These are phyloP conservation scores for Helleia helle DNA, from an alignment of 2,888 invertebrate genomes.

Conservation along the genomic window DNA sequence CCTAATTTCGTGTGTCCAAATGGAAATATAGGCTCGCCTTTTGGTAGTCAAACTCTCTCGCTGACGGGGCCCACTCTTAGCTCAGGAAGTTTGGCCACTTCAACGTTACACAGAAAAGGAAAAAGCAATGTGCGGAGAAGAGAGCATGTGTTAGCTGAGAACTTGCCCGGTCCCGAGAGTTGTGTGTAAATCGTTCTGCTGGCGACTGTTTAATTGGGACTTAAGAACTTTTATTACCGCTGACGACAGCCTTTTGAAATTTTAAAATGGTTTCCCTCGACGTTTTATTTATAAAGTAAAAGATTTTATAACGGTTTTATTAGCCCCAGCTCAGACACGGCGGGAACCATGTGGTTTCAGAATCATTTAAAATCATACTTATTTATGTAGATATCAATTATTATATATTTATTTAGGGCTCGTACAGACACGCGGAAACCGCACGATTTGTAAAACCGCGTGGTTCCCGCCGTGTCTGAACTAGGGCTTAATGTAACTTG, in stretches of 20 bases:
- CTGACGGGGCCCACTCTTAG: conserved; percentile 57
- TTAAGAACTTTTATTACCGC: conserved; percentile 11
- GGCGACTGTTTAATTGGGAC: conserved; percentile 12
- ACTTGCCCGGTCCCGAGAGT: conserved; percentile 90
- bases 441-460: no score
- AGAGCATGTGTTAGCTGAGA: conserved; percentile 87
- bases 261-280: no score
- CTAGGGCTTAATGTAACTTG: no score
- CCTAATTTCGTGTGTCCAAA: conserved; percentile 68
- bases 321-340: no score
- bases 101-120: conserved; percentile 63
- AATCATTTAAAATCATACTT: no score
- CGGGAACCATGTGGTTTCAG: no score
- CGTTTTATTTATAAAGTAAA: no score
- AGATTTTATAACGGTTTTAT: no score
- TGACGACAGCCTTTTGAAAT: neutral
- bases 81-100: conserved; percentile 59
- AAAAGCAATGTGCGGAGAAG: conserved; percentile 71
- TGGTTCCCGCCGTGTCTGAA: no score
- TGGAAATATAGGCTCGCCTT: conserved; percentile 53
- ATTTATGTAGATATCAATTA: no score
- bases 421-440: no score
- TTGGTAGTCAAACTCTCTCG: conserved; percentile 52
- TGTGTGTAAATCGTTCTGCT: conserved; percentile 77
- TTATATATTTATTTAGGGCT: no score